Percentiles rank a stretch among this genome's conserved stretches.
Evolutionary conservation across 1,140 invertebrate species (phyloP).

Genomic region (Ctenoplectra terminalis): DNA sequence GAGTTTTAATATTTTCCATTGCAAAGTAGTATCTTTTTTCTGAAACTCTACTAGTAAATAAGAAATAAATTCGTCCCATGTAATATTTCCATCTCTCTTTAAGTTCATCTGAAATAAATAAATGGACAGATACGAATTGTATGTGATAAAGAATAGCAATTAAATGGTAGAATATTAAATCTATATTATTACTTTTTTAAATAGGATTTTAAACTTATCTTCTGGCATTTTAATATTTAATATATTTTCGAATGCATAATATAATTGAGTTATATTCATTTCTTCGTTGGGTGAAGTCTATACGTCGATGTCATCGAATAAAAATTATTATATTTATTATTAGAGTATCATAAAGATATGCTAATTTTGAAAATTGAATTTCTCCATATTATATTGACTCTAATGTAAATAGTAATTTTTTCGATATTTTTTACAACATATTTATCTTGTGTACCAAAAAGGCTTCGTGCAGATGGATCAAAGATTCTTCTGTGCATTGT

Average conservation of each 20-base stretch:
- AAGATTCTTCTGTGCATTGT: conserved; percentile 69
- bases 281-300: conserved; percentile 54
- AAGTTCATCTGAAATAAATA: conserved; percentile 66
- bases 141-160: neutral
- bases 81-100: conserved; percentile 84
- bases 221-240: conserved; percentile 61
- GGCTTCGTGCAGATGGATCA: conserved; percentile 63
- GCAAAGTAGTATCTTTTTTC: conserved; percentile 84
- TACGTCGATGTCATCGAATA: neutral
- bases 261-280: conserved; percentile 64
- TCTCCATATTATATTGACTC: neutral
- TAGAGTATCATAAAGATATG: conserved; percentile 3
- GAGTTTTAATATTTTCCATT: conserved; percentile 83
- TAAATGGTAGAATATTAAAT: neutral
- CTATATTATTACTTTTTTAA: conserved; percentile 63
- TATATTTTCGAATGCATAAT: conserved; percentile 63
- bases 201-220: conserved; percentile 65
- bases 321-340: neutral
- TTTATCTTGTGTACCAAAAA: conserved; percentile 62
- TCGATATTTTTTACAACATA: neutral
- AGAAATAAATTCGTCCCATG: conserved; percentile 88
- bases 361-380: neutral
- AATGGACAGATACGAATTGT: neutral
- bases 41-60: conserved; percentile 87
- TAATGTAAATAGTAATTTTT: neutral